A percentile compares a stretch with the other conserved stretches of the same genome.
These are phyloP conservation scores for Arrhamphus sclerolepis DNA, from an alignment of 2,797 vertebrate genomes.

Conservation along the genomic window DNA sequence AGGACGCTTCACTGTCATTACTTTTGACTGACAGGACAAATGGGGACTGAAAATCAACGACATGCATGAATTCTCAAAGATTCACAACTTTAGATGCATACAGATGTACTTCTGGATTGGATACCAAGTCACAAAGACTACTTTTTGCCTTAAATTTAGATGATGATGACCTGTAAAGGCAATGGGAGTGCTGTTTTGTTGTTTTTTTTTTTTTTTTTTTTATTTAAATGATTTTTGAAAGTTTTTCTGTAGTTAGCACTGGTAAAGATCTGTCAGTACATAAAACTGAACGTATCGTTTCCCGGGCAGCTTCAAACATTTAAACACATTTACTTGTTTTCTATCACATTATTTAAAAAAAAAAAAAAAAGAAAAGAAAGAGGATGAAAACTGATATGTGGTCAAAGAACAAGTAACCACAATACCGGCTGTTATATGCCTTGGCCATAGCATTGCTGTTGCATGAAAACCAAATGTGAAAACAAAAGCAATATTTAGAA, in stretches of 20 bases:
- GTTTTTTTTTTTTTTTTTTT: no score
- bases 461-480: constrained; percentile 46
- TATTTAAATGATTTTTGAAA: constrained; percentile 35
- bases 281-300: constrained; percentile 29
- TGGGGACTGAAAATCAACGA: constrained; percentile 40
- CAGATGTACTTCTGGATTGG: constrained; percentile 29
- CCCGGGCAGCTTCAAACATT: constrained; percentile 22
- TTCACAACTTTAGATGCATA: constrained; percentile 31
- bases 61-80: constrained; percentile 55
- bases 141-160: constrained; percentile 68
- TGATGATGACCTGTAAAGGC: constrained; percentile 44
- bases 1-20: constrained; percentile 28
- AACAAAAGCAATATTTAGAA: constrained; percentile 12
- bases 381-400: no score
- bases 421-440: constrained; percentile 10
- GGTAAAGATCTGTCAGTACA: constrained; percentile 21
- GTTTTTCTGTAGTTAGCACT: constrained; percentile 38
- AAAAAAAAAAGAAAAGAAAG: background rate
- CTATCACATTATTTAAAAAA: constrained; percentile 19
- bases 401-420: constrained; percentile 32
- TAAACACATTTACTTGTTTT: constrained; percentile 27
- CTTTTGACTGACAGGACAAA: constrained; percentile 34
- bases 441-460: constrained; percentile 22
- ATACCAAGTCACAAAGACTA: constrained; percentile 38
- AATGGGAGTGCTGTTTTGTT: constrained; percentile 34